These are phyloP conservation scores for Mycalesis mineus DNA, from an alignment of 2,888 invertebrate genomes.

Conservation along the genomic window DNA sequence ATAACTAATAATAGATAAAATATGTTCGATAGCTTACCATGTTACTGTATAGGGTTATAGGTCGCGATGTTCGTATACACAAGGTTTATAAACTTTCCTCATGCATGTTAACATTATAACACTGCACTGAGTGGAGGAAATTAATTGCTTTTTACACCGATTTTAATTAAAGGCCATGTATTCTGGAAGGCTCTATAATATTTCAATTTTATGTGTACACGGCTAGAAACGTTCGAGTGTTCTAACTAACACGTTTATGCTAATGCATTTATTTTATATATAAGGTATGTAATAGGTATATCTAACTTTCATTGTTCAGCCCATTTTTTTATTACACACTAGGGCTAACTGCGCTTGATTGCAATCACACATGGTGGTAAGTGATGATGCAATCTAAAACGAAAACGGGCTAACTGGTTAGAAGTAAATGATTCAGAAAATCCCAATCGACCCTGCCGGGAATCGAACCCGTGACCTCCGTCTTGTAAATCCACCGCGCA, in stretches of 20 bases:
- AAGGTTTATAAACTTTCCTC: constrained; percentile 19
- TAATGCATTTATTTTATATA: too few species aligned
- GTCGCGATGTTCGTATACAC: constrained; percentile 22
- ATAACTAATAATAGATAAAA: background rate
- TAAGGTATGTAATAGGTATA: too few species aligned
- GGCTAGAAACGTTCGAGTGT: background rate
- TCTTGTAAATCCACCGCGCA: too few species aligned
- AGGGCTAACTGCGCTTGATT: too few species aligned
- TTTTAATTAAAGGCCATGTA: constrained; percentile 20
- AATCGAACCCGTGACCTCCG: too few species aligned
- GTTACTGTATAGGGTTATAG: constrained; percentile 25
- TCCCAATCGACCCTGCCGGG: too few species aligned
- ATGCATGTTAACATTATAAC: constrained; percentile 19
- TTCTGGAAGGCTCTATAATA: background rate
- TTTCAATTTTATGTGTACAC: constrained; percentile 3
- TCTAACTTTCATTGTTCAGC: too few species aligned
- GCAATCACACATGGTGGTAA: too few species aligned
- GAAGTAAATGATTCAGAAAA: too few species aligned
- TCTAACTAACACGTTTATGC: background rate
- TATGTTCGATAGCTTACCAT: constrained; percentile 11
- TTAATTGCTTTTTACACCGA: constrained; percentile 24
- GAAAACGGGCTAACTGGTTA: too few species aligned
- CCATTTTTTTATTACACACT: too few species aligned
- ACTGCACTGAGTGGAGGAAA: constrained; percentile 12
- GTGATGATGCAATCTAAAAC: too few species aligned